These are phyloP conservation scores for Gymnocephalus cernua DNA, from an alignment of 2,113 vertebrate genomes.

Conservation along the genomic window DNA sequence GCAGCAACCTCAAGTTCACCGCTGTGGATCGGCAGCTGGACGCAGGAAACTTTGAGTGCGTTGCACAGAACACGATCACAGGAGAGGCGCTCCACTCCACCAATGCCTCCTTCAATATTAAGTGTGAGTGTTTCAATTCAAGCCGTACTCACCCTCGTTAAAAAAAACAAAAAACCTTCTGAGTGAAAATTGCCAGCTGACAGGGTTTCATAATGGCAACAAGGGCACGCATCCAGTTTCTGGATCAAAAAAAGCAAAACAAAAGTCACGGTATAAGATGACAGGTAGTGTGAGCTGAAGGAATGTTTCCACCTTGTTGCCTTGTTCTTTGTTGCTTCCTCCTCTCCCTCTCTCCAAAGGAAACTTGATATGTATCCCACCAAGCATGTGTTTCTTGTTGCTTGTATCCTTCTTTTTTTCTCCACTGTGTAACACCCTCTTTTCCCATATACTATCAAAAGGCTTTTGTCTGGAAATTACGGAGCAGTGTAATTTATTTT, in stretches of 20 bases:
- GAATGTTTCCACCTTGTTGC: constrained; percentile 78
- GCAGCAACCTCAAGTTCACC: constrained; percentile 92
- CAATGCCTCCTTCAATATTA: constrained; percentile 96
- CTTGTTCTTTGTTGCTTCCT: constrained; percentile 63
- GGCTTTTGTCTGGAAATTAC: constrained; percentile 72
- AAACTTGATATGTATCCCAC: constrained; percentile 75
- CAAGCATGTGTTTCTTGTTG: constrained; percentile 72
- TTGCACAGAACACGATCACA: constrained; percentile 76
- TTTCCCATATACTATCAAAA: constrained; percentile 67
- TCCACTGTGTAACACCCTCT: constrained; percentile 67
- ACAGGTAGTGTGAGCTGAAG: constrained; percentile 66
- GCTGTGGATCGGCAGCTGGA: constrained; percentile 91
- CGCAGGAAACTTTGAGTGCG: constrained; percentile 91
- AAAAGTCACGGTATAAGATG: constrained; percentile 69
- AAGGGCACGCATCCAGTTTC: constrained; percentile 53
- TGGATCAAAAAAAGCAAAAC: constrained; percentile 65
- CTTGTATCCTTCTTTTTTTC: constrained; percentile 35
- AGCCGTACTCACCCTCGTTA: neutral
- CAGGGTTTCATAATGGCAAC: constrained; percentile 64
- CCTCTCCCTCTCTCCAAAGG: constrained; percentile 55
- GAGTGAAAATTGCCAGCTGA: constrained; percentile 50
- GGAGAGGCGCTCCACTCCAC: constrained; percentile 86
- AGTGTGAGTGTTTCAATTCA: constrained; percentile 89
- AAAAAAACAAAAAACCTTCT: constrained; percentile 11
- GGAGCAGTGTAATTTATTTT: constrained; percentile 55